Evolutionary conservation across 2,888 invertebrate genomes (phyloP).

Genomic region (Xestia sexstrigata): DNA sequence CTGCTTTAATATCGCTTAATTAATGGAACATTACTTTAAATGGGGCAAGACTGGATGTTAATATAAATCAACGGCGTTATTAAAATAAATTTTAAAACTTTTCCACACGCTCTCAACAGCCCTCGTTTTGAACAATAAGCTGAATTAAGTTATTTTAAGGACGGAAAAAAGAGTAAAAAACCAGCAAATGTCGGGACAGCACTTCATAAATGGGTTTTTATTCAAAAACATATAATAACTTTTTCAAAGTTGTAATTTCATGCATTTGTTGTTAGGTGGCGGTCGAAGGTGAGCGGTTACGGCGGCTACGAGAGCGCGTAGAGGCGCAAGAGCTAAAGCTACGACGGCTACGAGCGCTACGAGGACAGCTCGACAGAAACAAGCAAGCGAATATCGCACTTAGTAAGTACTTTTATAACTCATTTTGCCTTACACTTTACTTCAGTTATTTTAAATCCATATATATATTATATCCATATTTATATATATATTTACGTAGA

Average conservation of each 20-base stretch:
- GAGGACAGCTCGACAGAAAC: slow-evolving; percentile 98
- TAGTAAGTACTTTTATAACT: slow-evolving; percentile 92
- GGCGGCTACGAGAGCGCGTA: slow-evolving; percentile 96
- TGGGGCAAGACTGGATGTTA: not conserved
- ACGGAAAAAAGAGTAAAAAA: slow-evolving; percentile 23
- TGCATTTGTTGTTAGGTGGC: slow-evolving; percentile 89
- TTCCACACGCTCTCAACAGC: slow-evolving; percentile 49
- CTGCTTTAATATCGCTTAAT: slow-evolving; percentile 20
- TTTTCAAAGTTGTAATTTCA: slow-evolving; percentile 21
- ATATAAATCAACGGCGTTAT: slow-evolving; percentile 35
- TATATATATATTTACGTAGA: too few species aligned
- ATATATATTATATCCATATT: too few species aligned
- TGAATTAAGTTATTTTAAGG: slow-evolving; percentile 31
- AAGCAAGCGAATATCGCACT: slow-evolving; percentile 97
- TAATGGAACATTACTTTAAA: slow-evolving; percentile 29
- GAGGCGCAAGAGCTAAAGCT: slow-evolving; percentile 98
- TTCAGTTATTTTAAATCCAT: not conserved
- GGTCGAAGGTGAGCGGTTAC: slow-evolving; percentile 96
- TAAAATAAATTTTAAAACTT: slow-evolving; percentile 38
- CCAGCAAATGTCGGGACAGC: not conserved
- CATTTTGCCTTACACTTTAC: slow-evolving; percentile 8
- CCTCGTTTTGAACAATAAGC: slow-evolving; percentile 45
- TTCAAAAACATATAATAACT: slow-evolving; percentile 19
- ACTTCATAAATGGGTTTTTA: slow-evolving; percentile 30
- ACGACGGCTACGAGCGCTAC: slow-evolving; percentile 96